Base-by-base conservation (phyloP, 2,797 vertebrate species). In the Dendrocincla tyrannina region DNA sequence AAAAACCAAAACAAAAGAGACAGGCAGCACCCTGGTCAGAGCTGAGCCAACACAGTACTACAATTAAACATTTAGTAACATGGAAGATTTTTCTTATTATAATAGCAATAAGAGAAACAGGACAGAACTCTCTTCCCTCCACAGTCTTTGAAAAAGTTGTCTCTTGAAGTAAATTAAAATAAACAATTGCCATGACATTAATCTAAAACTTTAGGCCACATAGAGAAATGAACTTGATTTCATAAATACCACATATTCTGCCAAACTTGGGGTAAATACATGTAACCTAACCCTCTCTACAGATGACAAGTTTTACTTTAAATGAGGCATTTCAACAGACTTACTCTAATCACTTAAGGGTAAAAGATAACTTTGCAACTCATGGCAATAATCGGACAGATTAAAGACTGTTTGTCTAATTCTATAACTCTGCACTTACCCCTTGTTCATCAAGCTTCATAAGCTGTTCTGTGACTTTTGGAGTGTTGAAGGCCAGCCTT, bases 361-460 rank as follows among this genome's bases (percentile, higher is more conserved):
- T 33, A 53, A 49, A 86, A 70, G 16, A n/a, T 19, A 35, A 64
- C 81, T 88, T 53, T 78, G 41, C 25, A 87, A 27, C 23, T 67
- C 47, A 27, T 5, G 11, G 52, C 27, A 90, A 47, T 81, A 86
- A 82, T 37, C 15, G 35, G 42, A 50, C 42, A 73, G 77, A 39
- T 78, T 67, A 89, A 89, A 82, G 52, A 83, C 41, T 33, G 77
- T 93, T 78, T 85, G 24, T 58, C 41, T 83, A 56, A 69, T 75
- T 56, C 39, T 58, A 1, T 50, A 88, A 74, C 41, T 78, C 83
- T 33, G 15, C 14, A 95, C 98, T 96, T 81, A 99, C 99, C 98
- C 99, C 99, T 98, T 99, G 99, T 88, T 99, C 99, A 77, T 99
- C 99, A 94, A 99, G 97, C 90, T 99, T 99, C 99, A 99, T 99